Conservation (phyloP, 1,140 invertebrate species). For the Lordiphosa stackelbergi region DNA sequence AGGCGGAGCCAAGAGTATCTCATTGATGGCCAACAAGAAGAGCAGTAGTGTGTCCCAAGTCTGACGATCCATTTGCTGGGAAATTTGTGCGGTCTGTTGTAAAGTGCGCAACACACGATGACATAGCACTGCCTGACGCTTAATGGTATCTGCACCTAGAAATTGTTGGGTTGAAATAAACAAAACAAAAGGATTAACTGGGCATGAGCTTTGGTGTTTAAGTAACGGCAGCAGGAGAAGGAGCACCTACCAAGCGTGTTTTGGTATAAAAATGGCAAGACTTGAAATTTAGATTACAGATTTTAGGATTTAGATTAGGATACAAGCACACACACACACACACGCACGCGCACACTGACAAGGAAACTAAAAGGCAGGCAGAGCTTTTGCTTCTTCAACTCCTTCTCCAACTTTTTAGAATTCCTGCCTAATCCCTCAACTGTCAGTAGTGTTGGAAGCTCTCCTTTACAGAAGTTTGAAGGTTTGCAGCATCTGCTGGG, state of each 20-base stretch:
- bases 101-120: constrained; percentile 94
- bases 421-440: too few species aligned
- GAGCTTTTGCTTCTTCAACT: too few species aligned
- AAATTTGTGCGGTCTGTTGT: constrained; percentile 90
- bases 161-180: constrained; percentile 32
- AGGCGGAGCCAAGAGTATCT: constrained; percentile 93
- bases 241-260: constrained; percentile 86
- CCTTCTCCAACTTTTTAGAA: too few species aligned
- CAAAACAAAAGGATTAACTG: background rate
- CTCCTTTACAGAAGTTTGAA: too few species aligned
- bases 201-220: background rate
- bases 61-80: constrained; percentile 86
- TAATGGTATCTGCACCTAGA: constrained; percentile 90
- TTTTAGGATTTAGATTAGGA: constrained; percentile 8
- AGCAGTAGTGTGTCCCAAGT: constrained; percentile 95
- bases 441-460: too few species aligned
- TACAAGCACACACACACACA: too few species aligned
- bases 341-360: background rate
- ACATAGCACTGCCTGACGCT: constrained; percentile 95
- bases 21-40: constrained; percentile 95
- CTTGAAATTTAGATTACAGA: constrained; percentile 79
- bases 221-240: constrained; percentile 9
- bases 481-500: too few species aligned
- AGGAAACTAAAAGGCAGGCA: too few species aligned
- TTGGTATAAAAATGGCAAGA: constrained; percentile 92